Percentiles rank a stretch among this genome's conserved stretches.
These are phyloP conservation scores for Podocnemis expansa DNA, from an alignment of 2,113 vertebrate genomes.

Conservation along the genomic window DNA sequence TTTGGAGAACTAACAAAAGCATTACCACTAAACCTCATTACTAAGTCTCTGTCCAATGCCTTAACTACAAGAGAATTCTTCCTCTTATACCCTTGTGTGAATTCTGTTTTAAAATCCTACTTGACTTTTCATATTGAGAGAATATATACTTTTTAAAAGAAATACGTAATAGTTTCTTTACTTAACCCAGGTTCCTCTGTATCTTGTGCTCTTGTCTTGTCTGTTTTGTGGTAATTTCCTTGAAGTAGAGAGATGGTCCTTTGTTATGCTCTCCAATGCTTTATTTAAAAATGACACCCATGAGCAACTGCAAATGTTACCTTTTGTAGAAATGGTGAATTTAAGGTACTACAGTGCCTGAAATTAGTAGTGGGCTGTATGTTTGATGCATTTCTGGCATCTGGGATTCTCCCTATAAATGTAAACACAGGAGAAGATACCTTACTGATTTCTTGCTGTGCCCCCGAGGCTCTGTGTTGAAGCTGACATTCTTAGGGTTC, in stretches of 20 bases:
- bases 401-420: not conserved
- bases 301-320: too few species aligned
- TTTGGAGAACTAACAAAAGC: not conserved
- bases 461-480: not conserved
- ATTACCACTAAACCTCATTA: not conserved
- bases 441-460: not conserved
- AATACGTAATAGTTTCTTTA: not conserved
- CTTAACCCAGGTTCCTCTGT: fast-evolving
- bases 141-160: not conserved
- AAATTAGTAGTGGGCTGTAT: not conserved
- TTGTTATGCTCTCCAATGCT: not conserved
- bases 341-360: not conserved
- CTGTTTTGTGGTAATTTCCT: not conserved
- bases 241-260: not conserved
- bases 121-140: not conserved
- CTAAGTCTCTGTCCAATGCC: not conserved
- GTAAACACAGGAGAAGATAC: not conserved
- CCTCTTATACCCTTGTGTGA: not conserved
- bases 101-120: not conserved
- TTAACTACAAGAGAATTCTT: not conserved
- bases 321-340: not conserved
- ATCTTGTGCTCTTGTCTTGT: fast-evolving
- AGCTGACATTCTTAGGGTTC: not conserved
- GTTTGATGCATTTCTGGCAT: not conserved
- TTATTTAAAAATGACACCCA: not conserved